Conservation (phyloP, 2,113 vertebrate genomes). For the Tachysurus vachellii region DNA sequence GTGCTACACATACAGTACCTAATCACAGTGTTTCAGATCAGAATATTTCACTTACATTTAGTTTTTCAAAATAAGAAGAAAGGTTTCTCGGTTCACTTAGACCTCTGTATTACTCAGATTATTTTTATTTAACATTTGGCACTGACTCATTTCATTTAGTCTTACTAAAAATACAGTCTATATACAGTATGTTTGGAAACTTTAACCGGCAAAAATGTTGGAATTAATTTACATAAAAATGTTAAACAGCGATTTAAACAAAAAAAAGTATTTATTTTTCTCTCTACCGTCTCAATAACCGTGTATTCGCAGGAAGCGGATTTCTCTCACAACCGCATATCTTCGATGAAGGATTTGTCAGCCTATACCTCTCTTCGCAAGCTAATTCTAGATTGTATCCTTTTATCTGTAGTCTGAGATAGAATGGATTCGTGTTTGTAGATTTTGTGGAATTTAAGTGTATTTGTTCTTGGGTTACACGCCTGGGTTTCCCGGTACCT, state of each 20-base stretch:
- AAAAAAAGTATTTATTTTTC: neutral
- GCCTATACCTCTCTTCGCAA: slow-evolving; percentile 73
- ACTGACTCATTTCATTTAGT: neutral
- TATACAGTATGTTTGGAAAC: neutral
- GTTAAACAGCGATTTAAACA: neutral
- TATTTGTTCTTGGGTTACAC: neutral
- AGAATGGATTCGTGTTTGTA: neutral
- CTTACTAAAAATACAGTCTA: neutral
- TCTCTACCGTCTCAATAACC: too few species aligned
- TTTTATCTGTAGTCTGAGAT: slow-evolving; percentile 58
- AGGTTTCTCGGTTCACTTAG: neutral
- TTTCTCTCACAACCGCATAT: slow-evolving; percentile 85
- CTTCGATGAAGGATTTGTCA: slow-evolving; percentile 83
- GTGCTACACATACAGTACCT: neutral
- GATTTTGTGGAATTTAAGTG: neutral
- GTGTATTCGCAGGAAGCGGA: slow-evolving; percentile 78
- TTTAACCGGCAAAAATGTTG: neutral
- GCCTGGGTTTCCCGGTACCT: neutral
- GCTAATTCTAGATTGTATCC: slow-evolving; percentile 91
- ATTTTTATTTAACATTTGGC: neutral
- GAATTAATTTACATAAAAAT: neutral
- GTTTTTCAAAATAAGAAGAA: neutral
- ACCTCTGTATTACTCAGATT: neutral
- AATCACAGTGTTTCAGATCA: neutral
- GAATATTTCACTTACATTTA: neutral